Evolutionary conservation across 1,140 invertebrate species (phyloP), one percentile per base, ranked within the genome.

Genomic region (Zaprionus taronus): DNA sequence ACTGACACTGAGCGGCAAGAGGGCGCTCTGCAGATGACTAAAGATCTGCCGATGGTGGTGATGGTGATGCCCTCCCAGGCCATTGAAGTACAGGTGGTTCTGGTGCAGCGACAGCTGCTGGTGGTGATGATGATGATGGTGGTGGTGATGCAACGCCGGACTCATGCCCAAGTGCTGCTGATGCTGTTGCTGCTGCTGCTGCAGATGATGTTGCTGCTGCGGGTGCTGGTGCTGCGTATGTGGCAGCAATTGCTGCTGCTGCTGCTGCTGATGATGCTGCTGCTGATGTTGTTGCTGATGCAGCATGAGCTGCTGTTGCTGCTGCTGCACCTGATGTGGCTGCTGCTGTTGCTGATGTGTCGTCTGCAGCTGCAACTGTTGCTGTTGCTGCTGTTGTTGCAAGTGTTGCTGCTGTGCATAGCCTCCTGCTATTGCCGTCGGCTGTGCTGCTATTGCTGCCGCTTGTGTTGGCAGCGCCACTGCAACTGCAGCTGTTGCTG

Each of bases 21-120:
- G 77, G 15, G 91, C 91, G 67, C 89, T 92, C 64, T 92, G 91
- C 81, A 92, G 68, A 38, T 92, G 91, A 51, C 91, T 92, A 79
- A 92, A 92, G 70, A 92, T 85, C 81, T 92, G 91, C 31, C 91
- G 83, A 72, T 92, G 91, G 65, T 91, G 87, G 47, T 92, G 91
- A 57, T 91, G 90, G 34, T 85, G 84, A 22, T 79, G 85, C n/a
- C 78, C 69, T 34, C 83, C 86, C 62, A 91, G 61, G 20, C 91
- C 91, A 70, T 87, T 92, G 69, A 92, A 92, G 73, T 90, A 92
- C 70, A 92, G 73, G 82, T 92, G 91, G 79, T 92, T 92, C 83
- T 92, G 91, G 64, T 92, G 91, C 87, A 92, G 81, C 62, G 91
- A 87, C 80, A 92, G 67, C 71, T 92, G 91, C 62, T 92, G 91